These are phyloP conservation scores for Pecten maximus DNA, from an alignment of 2,888 invertebrate species.

Conservation along the genomic window DNA sequence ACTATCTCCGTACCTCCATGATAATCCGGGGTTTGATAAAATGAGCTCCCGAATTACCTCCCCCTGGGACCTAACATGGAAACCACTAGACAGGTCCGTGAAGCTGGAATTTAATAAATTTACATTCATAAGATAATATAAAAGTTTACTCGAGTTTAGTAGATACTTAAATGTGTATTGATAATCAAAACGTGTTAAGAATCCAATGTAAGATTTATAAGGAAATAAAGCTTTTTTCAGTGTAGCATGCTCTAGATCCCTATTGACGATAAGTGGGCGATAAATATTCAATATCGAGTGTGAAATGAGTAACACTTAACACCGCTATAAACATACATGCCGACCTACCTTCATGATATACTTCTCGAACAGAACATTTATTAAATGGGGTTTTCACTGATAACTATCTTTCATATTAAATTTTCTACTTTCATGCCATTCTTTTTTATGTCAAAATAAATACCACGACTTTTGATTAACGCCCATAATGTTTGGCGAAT, in stretches of 20 bases:
- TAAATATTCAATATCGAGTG: background rate
- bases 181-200: no score
- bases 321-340: background rate
- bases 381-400: conserved; percentile 4
- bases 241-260: background rate
- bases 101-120: background rate
- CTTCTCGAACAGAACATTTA: background rate
- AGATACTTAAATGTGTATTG: no score
- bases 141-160: no score
- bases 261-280: background rate
- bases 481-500: background rate
- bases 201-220: no score
- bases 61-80: background rate
- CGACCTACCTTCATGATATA: background rate
- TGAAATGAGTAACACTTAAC: background rate
- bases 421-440: background rate
- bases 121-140: no score
- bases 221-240: background rate
- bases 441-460: background rate
- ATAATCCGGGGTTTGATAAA: conserved; percentile 23
- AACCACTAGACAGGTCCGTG: background rate
- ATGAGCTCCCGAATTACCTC: background rate
- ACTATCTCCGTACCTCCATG: background rate
- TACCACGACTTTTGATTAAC: background rate
- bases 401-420: background rate